Base-by-base conservation (phyloP, 2,797 vertebrate species). In the Decapterus maruadsi region DNA sequence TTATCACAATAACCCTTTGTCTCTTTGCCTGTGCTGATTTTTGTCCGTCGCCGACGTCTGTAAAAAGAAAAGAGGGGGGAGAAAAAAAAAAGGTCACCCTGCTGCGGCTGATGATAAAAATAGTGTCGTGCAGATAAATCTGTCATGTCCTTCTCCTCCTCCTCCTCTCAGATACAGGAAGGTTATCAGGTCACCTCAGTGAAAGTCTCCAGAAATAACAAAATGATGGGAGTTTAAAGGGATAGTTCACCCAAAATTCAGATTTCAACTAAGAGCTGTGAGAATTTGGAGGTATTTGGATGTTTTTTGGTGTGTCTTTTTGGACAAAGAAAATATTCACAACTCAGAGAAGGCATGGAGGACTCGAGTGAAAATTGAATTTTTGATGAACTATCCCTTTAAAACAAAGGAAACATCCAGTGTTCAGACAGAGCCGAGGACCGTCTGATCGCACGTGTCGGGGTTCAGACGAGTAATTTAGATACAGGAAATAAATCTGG, bases 401-500 rank as follows among this genome's bases (percentile, higher is more conserved):
- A 9, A 48, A 48, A 48, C 1, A 8, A 8, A n/a, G 19, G 12
- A 42, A 20, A 51, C 4, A n/a, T 22, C 50, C 9, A 26, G 20
- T 4, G 38, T 14, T 1, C 26, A 4, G 16, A 20, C 26, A 4
- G 16, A 20, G 9, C 19, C 0, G 29, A 7, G 2, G 16, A 6
- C 14, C 8, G 29, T 68, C 31, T 45, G 3, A 2, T 42, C 36
- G 11, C 38, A 19, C 9, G 14, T 46, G 0, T 11, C 1, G n/a
- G 16, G 31, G 31, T 4, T 64, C 20, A 12, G 9, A 72, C 51
- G 8, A 60, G 56, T 45, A 3, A 54, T 56, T 64, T 46, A 71
- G 65, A 59, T 29, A 1, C 31, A 66, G 68, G 29, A 40, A 62
- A 48, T 72, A 4, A 34, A 34, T 34, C 31, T 34, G 31, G 6